These are phyloP conservation scores for Coracias cyanogaster DNA, from an alignment of 2,797 vertebrate species.

Conservation along the genomic window DNA sequence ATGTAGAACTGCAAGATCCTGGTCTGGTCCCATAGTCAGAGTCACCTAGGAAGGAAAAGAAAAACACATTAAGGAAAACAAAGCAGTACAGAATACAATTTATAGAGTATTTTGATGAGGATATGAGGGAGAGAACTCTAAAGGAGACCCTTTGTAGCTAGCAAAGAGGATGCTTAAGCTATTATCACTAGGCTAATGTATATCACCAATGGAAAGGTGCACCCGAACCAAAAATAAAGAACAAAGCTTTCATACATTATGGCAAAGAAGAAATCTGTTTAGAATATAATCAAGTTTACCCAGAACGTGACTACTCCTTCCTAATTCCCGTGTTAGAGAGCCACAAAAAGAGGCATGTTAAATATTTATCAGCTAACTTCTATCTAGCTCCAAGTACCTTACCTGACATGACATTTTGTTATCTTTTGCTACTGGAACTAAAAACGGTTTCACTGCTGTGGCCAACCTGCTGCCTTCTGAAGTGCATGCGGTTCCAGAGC, in stretches of 20 bases:
- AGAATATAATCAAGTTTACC: background rate
- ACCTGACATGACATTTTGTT: background rate
- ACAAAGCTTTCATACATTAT: background rate
- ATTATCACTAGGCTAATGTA: background rate
- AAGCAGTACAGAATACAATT: background rate
- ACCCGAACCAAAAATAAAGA: background rate
- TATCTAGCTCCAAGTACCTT: background rate
- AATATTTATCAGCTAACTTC: background rate
- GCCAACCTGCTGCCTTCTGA: background rate
- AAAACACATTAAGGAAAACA: background rate
- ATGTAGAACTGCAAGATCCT: slow-evolving; percentile 91
- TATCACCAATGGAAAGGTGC: background rate
- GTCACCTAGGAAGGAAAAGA: slow-evolving; percentile 81
- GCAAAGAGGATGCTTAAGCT: background rate
- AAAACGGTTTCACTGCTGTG: background rate
- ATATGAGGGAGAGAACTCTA: background rate
- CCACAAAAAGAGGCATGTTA: background rate
- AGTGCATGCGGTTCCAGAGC: background rate
- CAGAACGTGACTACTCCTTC: background rate
- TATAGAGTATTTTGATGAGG: background rate
- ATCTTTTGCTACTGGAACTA: background rate
- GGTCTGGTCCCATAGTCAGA: slow-evolving; percentile 85
- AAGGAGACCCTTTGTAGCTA: background rate
- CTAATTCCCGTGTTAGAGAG: background rate
- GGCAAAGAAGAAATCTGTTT: background rate